phyloP scores from a whole-genome alignment of 1,140 invertebrate genomes.

The Drosophila lacteicornis region DNA sequence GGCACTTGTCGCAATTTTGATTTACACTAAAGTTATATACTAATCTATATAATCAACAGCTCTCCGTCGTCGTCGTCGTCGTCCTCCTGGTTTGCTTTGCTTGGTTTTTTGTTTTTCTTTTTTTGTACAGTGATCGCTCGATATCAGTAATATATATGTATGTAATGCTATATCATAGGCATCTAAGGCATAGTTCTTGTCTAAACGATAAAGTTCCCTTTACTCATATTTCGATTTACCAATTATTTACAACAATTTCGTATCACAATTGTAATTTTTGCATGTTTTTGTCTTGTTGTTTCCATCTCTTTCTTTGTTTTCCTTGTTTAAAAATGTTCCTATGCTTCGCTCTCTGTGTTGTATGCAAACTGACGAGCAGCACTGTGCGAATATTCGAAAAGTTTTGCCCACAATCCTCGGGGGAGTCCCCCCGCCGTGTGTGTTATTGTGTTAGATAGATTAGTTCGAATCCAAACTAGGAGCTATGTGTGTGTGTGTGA shows the following conservation, averaged over 20 bases:
- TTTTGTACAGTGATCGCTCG: slow-evolving; percentile 79
- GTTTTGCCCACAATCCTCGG: slow-evolving; percentile 13
- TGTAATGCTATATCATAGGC: slow-evolving; percentile 64
- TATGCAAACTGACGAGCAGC: slow-evolving; percentile 82
- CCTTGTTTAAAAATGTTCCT: slow-evolving; percentile 44
- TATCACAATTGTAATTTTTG: slow-evolving; percentile 79
- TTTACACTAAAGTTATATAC: slow-evolving; percentile 75
- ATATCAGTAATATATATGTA: slow-evolving; percentile 54
- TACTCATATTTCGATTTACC: slow-evolving; percentile 68
- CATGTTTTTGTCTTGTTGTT: slow-evolving; percentile 44
- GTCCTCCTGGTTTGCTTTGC: slow-evolving; percentile 9
- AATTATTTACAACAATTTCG: slow-evolving; percentile 83
- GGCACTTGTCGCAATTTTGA: slow-evolving; percentile 53
- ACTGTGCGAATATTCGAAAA: slow-evolving; percentile 74
- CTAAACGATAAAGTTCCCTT: slow-evolving; percentile 63
- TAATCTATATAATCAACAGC: slow-evolving; percentile 71
- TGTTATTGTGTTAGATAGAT: slow-evolving; percentile 27
- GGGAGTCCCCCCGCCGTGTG: slow-evolving; percentile 2
- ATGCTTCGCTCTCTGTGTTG: slow-evolving; percentile 58
- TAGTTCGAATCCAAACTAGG: slow-evolving; percentile 59
- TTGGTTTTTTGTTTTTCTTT: not conserved
- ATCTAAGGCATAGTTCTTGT: slow-evolving; percentile 66
- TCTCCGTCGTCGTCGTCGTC: not conserved
- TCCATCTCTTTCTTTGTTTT: slow-evolving; percentile 14
- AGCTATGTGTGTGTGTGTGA: slow-evolving; percentile 72